A percentile compares a stretch with the other conserved stretches of the same genome.
These are phyloP conservation scores for Allolobophora icterica DNA, from an alignment of 2,888 invertebrate genomes.

Conservation along the genomic window DNA sequence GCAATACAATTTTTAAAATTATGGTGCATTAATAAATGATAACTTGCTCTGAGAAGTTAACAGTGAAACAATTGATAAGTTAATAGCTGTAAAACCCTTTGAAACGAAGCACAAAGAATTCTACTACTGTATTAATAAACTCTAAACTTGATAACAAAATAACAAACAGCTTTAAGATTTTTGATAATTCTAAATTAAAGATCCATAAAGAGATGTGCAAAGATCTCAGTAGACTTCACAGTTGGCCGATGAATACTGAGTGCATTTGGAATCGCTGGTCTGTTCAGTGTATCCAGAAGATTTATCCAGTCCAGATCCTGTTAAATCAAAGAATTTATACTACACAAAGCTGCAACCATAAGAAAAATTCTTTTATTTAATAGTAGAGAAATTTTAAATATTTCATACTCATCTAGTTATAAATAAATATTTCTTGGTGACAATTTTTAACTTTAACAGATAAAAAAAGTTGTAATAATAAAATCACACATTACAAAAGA, in stretches of 20 bases:
- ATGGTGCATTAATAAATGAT: neutral
- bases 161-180: neutral
- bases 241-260: neutral
- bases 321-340: neutral
- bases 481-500: neutral
- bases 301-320: slow-evolving; percentile 1
- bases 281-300: neutral
- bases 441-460: neutral
- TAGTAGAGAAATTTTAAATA: neutral
- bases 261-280: neutral
- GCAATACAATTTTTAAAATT: neutral
- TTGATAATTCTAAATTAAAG: neutral
- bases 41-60: too few species aligned
- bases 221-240: neutral
- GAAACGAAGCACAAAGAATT: neutral
- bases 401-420: neutral
- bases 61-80: too few species aligned
- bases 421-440: neutral
- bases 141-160: neutral
- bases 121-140: neutral
- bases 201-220: neutral
- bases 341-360: too few species aligned
- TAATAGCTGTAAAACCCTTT: neutral
- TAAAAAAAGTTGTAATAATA: neutral
- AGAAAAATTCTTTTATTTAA: neutral